These are phyloP conservation scores for Hypotaenidia philippensis DNA, from an alignment of 2,797 vertebrate genomes.

Conservation along the genomic window DNA sequence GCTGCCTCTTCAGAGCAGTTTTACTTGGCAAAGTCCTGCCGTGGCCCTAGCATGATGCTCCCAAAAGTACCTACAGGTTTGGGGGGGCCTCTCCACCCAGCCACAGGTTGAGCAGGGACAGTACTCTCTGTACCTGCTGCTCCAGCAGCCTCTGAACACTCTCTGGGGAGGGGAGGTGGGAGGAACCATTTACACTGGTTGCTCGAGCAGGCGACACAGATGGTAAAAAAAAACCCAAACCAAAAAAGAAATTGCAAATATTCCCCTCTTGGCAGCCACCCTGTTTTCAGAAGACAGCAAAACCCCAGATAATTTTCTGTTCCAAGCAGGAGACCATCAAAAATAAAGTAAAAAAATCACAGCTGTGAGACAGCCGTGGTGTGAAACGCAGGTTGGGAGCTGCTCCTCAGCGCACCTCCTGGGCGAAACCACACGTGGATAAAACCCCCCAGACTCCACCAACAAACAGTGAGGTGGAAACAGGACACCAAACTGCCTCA, in stretches of 20 bases:
- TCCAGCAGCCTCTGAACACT: neutral
- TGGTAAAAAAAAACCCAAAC: neutral
- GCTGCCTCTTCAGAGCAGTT: neutral
- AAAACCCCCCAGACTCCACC: neutral
- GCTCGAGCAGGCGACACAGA: neutral
- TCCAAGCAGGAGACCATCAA: neutral
- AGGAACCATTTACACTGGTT: neutral
- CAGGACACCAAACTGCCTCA: neutral
- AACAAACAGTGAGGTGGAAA: neutral
- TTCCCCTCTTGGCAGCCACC: neutral
- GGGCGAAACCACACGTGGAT: neutral
- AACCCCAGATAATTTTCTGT: neutral
- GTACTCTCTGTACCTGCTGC: no score
- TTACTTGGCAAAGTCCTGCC: neutral
- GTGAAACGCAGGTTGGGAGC: neutral
- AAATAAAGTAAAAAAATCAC: neutral
- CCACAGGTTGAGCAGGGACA: no score
- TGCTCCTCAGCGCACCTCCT: neutral
- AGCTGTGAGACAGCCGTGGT: neutral
- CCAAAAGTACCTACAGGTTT: neutral
- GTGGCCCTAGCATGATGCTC: fast-evolving
- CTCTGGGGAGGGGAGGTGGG: neutral
- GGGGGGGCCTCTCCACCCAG: neutral
- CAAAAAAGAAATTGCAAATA: no score
- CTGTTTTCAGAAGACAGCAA: neutral